Evolutionary conservation across 2,113 vertebrate genomes (phyloP), one percentile per base, ranked within the genome.

Genomic region (Pelusios castaneus): DNA sequence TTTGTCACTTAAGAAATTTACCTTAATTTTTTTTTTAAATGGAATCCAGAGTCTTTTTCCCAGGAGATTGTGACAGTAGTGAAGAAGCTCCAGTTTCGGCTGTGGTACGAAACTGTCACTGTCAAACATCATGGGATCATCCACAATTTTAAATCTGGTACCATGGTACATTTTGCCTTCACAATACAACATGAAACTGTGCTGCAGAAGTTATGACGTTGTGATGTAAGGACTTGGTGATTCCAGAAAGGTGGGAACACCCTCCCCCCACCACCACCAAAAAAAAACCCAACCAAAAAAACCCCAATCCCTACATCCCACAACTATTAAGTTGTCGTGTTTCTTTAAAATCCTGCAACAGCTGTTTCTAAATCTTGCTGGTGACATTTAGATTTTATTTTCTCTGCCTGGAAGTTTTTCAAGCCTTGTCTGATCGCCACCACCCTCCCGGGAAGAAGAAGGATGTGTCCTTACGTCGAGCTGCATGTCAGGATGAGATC

Each of bases 171-270:
- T 21, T 76, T 78, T 87, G 14, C 56, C 82, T 54, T 80, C 88
- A 43, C 81, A 55, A 73, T 52, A 43, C 43, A 29, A 77, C 45
- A 47, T 51, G 82, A 3, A 2, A 9, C 41, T 51, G 21, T 45
- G 52, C 80, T 91, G 21, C 31, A 27, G 77, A n/a, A 78, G 31
- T 51, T 82, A 52, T 24, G 78, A 9, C 90, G 14, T 14, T 63
- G 34, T 41, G 34, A 79, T 47, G 16, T 41, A 73, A 45, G n/a
- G 54, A 47, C 77, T 31, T 81, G 63, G 7, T 6, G 14, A 43
- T 84, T 94, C 80, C 83, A 24, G 45, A 93, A 76, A 47, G 91
- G 56, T 49, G 87, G 87, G 70, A 78, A 91, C 84, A 54, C 2
- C 12, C 51, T 16, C 51, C 51, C 51, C 13, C 49, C 14, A 52